Evolutionary conservation across 2,797 vertebrate genomes (phyloP).

Genomic region (Pseudochaenichthys georgianus): DNA sequence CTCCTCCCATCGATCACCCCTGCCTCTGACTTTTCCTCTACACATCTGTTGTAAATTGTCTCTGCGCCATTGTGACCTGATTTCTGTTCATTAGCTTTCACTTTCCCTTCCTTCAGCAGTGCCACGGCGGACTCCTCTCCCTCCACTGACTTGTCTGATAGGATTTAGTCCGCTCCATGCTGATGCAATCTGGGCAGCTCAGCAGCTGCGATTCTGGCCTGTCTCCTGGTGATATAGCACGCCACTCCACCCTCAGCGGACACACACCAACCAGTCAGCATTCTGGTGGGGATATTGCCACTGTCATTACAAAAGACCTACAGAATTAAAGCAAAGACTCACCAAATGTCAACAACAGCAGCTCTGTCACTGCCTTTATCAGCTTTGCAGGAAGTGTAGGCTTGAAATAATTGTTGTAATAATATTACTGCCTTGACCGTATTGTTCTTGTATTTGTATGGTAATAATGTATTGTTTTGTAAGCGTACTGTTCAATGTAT

Average conservation of each 20-base stretch:
- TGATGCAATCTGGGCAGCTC: conserved; percentile 84
- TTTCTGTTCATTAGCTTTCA: conserved; percentile 79
- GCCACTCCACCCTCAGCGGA: conserved; percentile 56
- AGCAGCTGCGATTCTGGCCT: conserved; percentile 76
- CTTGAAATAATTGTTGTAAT: conserved; percentile 28
- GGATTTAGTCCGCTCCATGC: conserved; percentile 77
- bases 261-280: conserved; percentile 60
- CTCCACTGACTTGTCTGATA: conserved; percentile 85
- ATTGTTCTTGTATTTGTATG: too few relatives aligned
- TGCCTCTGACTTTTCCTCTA: conserved; percentile 35
- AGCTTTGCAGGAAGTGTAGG: conserved; percentile 31
- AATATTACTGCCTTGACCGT: neutral
- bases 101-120: conserved; percentile 68
- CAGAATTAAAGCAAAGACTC: conserved; percentile 53
- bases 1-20: conserved; percentile 29
- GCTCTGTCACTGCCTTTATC: conserved; percentile 37
- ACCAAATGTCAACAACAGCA: conserved; percentile 58
- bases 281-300: conserved; percentile 52
- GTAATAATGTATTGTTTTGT: too few relatives aligned
- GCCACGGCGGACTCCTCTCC: conserved; percentile 70
- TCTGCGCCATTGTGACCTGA: conserved; percentile 67
- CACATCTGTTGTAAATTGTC: conserved; percentile 62
- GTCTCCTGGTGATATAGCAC: conserved; percentile 72
- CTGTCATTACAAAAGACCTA: conserved; percentile 63
- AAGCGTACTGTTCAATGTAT: too few relatives aligned